A percentile compares a stretch with the other conserved stretches of the same genome.
phyloP scores from a whole-genome alignment of 2,113 vertebrate genomes.

The Thamnophis sirtalis region DNA sequence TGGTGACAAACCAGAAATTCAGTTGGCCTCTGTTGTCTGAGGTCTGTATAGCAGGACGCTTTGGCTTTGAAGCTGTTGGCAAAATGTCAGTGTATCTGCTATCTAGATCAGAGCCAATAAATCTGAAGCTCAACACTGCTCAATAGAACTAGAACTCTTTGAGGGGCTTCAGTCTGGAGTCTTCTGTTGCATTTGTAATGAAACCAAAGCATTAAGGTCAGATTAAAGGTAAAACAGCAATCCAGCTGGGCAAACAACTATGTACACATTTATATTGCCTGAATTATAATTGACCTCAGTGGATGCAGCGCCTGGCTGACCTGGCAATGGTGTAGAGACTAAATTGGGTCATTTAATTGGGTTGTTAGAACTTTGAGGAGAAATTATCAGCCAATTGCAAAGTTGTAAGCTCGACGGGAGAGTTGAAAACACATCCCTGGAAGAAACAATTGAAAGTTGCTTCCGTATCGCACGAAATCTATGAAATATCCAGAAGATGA shows the following conservation, averaged over 20 bases:
- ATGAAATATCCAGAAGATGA: background rate
- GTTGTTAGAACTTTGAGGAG: background rate
- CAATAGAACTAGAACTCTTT: background rate
- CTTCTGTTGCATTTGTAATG: background rate
- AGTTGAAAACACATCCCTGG: background rate
- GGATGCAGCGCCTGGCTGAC: background rate
- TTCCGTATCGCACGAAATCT: background rate
- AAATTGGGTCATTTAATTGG: background rate
- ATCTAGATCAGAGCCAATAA: background rate
- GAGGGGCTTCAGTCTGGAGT: background rate
- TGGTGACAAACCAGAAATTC: background rate
- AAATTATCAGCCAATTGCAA: background rate
- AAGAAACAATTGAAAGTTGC: background rate
- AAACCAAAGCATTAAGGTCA: background rate
- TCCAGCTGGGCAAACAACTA: background rate
- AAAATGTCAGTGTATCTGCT: background rate
- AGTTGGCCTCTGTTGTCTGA: background rate
- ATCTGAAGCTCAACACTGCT: background rate
- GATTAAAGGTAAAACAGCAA: background rate
- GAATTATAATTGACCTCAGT: background rate
- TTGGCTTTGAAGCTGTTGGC: background rate
- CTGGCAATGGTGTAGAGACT: background rate
- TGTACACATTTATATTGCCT: background rate
- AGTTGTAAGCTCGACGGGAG: background rate
- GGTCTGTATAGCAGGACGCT: background rate